These are phyloP conservation scores for Bolinopsis microptera DNA, from an alignment of 37 sponge, comb jelly and placozoan genomes.

Conservation along the genomic window DNA sequence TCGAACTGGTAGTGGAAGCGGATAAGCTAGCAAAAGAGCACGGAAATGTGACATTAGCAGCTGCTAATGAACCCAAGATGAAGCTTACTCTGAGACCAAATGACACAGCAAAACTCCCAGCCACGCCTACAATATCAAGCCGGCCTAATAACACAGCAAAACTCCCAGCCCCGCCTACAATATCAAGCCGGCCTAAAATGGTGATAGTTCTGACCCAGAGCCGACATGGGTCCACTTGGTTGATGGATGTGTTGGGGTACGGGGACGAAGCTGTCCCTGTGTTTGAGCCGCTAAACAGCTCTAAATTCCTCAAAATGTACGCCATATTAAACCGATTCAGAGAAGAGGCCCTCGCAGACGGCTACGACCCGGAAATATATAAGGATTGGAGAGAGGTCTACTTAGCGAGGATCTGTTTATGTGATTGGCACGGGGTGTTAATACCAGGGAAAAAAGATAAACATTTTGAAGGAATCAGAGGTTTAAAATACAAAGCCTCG, in stretches of 20 bases:
- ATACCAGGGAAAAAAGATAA: background rate
- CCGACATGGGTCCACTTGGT: slow-evolving; percentile 39
- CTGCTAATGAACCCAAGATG: too few species aligned
- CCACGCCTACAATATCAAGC: background rate
- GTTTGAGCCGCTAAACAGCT: slow-evolving; percentile 37
- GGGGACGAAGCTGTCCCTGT: background rate
- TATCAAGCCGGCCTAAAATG: background rate
- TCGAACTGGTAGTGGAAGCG: too few species aligned
- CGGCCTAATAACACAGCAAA: too few species aligned
- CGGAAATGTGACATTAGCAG: too few species aligned
- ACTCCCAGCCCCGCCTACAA: too few species aligned
- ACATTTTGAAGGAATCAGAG: background rate
- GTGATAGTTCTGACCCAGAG: background rate
- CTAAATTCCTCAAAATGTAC: slow-evolving; percentile 11
- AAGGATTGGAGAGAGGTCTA: background rate
- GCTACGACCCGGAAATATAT: background rate
- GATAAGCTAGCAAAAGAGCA: too few species aligned
- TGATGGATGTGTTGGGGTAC: background rate
- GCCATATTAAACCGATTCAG: background rate
- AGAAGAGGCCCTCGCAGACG: background rate
- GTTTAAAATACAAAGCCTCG: background rate
- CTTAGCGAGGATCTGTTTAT: background rate
- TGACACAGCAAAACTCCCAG: too few species aligned
- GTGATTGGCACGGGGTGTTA: background rate
- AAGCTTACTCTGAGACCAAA: too few species aligned